Evolutionary conservation across 2,113 vertebrate genomes (phyloP).

Genomic region (Daboia siamensis): DNA sequence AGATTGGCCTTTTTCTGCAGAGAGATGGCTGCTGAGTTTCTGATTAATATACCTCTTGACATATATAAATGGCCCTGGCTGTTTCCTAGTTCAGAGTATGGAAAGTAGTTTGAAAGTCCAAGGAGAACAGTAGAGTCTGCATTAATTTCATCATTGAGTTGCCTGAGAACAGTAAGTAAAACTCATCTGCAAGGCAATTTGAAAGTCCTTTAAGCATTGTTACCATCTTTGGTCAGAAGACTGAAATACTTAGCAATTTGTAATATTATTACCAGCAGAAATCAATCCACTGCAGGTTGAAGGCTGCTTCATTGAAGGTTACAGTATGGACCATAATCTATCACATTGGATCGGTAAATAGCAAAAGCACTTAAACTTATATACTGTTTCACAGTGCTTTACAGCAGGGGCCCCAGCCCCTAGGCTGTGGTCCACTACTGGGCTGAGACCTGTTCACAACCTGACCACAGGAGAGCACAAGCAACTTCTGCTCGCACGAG

Average conservation of each 20-base stretch:
- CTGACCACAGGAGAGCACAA: too few relatives aligned
- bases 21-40: background rate
- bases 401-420: background rate
- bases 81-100: constrained; percentile 4
- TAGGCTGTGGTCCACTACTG: too few relatives aligned
- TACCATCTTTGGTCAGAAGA: background rate
- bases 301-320: background rate
- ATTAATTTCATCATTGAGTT: background rate
- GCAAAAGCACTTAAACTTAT: background rate
- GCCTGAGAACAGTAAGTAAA: background rate
- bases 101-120: background rate
- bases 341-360: background rate
- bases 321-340: background rate
- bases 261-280: constrained; percentile 8
- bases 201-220: background rate
- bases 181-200: constrained; percentile 13
- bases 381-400: background rate
- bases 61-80: background rate
- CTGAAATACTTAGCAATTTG: background rate
- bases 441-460: too few relatives aligned
- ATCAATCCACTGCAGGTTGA: background rate
- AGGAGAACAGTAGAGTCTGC: background rate
- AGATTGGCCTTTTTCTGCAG: background rate
- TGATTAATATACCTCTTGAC: background rate
- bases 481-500: too few relatives aligned